Evolutionary conservation across 2,797 vertebrate genomes (phyloP), one percentile per base, ranked within the genome.

Genomic region (Aratinga solstitialis): DNA sequence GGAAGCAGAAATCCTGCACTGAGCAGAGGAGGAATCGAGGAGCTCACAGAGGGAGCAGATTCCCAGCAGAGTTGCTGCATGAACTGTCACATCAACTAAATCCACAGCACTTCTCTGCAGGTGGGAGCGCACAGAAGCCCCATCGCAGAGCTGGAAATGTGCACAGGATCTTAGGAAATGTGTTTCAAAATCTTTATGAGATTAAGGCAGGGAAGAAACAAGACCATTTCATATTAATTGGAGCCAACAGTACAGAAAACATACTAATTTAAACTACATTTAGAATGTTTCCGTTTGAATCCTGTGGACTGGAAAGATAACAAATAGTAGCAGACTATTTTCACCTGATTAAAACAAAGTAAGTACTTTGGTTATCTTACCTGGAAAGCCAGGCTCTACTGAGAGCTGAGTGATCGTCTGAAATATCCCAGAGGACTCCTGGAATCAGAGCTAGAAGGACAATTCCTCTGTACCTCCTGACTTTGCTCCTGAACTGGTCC

Each of bases 281-380:
- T 22, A 30, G 63, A 79, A 74, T 34, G 67, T 51, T 88, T 53
- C 84, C 12, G 3, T 93, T 73, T 59, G 82, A 79, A 36, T 42
- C 80, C 81, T 62, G 65, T 74, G 88, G 71, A 59, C 86, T 58
- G 66, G 66, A 91, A 94, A 93, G 91, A 96, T 94, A 97, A 96
- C 69, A 89, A 95, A 94, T 24, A 89, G 54, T 38, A 86, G 79
- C 54, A 93, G 96, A 94, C 95, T 94, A 89, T 90, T 94, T 95
- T 92, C 87, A 91, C 89, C 58, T 75, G 80, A 84, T 95, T 94
- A 93, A 92, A 97, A 86, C 79, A 85, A 94, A 91, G 91, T 45
- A 83, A 92, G 87, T 61, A 75, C 85, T 90, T 94, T 84, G 87
- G 89, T 95, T 94, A 94, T 91, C 91, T 94, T 67, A 88, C 87